Base-by-base conservation (phyloP, 2,797 vertebrate genomes). In the Notolepis coatsorum region DNA sequence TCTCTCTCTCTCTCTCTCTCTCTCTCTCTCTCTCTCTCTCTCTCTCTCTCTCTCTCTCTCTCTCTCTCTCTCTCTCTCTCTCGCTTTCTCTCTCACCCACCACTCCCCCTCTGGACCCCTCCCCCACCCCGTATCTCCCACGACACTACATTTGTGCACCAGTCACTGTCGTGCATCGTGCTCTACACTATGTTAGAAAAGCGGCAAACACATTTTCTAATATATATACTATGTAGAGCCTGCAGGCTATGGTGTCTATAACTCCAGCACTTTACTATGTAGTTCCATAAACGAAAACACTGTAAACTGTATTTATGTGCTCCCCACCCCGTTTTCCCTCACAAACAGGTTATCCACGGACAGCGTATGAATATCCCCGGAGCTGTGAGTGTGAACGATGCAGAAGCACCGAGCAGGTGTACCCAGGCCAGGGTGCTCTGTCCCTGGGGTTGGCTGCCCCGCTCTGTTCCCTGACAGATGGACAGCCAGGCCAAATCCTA, bases 401-500 rank as follows among this genome's bases (percentile, higher is more conserved):
- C n/a, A 73, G 83, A 68, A 75, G 59, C 65, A 68, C 27, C 63
- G 24, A 80, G 80, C 85, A 83, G 84, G 81, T 82, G 75, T 76
- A 71, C 71, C 50, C 70, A 66, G 76, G 75, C 74, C 72, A 73
- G 73, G 68, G 76, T 80, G 79, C 76, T 73, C 51, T 60, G 43
- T 86, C 74, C 61, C 50, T 2, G 63, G 63, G 84, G 74, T 86
- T 80, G 77, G 66, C 71, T 73, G 63, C 73, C n/a, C n/a, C 80
- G 68, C 79, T 88, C 82, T 59, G 62, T 81, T 73, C 61, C 68
- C 75, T 84, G 88, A 83, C 89, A 91, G 88, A 90, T 92, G 88
- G 87, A 84, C 71, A 61, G 43, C 80, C 56, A 64, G 81, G 80
- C 61, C 85, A 93, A n/a, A 93, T 92, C 89, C 91, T 89, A 91